Percentiles rank a stretch among this genome's conserved stretches.
Evolutionary conservation across 2,113 vertebrate species (phyloP).

Genomic region (Apodemus sylvaticus): DNA sequence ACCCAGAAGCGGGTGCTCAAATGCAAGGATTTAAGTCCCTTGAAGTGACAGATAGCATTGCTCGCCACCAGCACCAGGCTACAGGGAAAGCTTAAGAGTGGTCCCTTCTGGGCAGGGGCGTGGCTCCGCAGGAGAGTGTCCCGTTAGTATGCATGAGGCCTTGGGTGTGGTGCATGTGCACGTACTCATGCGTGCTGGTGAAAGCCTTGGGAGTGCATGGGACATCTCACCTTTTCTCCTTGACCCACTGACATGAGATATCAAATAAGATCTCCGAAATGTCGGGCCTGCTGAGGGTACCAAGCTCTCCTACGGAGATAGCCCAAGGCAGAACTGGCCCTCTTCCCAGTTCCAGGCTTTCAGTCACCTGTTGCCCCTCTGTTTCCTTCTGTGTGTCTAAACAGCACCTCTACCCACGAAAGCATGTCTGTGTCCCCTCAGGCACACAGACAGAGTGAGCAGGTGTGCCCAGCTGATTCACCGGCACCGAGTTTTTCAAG

Average conservation of each 20-base stretch:
- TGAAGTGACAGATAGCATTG: background rate
- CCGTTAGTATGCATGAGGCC: background rate
- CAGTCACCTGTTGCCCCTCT: constrained; percentile 48
- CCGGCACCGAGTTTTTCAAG: background rate
- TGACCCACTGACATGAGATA: background rate
- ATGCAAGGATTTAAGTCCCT: background rate
- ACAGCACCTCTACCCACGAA: constrained; percentile 70
- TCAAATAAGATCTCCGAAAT: background rate
- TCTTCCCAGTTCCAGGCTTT: background rate
- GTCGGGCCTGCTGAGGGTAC: background rate
- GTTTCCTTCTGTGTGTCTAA: constrained; percentile 61
- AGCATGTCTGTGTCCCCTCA: constrained; percentile 62
- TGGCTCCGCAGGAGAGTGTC: background rate
- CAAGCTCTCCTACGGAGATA: background rate
- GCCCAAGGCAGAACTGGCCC: background rate
- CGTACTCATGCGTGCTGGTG: no score
- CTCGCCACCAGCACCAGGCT: background rate
- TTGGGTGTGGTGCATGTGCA: background rate
- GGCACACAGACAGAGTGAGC: constrained; percentile 67
- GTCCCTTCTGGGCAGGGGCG: background rate
- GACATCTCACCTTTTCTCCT: background rate
- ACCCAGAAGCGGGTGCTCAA: background rate
- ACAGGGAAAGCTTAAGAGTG: background rate
- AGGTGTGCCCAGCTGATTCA: constrained; percentile 51
- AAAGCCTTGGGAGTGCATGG: background rate